Evolutionary conservation across 2,888 invertebrate species (phyloP).

Genomic region (Cremastinae sp.): DNA sequence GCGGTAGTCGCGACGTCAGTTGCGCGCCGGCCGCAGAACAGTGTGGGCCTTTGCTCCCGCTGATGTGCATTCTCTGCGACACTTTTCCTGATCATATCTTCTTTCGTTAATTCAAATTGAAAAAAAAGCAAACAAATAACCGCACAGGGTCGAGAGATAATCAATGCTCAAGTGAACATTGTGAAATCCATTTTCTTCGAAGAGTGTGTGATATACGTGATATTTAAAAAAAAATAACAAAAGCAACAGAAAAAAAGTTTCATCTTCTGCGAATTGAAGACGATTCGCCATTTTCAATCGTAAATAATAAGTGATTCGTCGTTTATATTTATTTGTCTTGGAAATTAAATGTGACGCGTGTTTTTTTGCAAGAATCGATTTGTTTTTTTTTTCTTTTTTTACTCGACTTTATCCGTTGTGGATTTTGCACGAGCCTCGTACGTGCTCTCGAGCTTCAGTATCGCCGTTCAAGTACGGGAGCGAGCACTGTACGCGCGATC

Average conservation of each 20-base stretch:
- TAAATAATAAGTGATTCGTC: conserved; percentile 9
- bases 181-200: not conserved
- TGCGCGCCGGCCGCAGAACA: conserved; percentile 65
- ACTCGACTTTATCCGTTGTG: not conserved
- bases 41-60: conserved; percentile 61
- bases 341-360: not conserved
- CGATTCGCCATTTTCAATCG: not conserved
- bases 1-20: conserved; percentile 61
- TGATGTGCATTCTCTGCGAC: too few species aligned
- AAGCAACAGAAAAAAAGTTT: conserved; percentile 2
- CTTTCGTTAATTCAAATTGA: not conserved
- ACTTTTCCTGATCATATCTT: too few species aligned
- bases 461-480: not conserved
- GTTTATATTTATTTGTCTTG: not conserved
- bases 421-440: conserved; percentile 35
- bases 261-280: not conserved
- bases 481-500: conserved; percentile 20
- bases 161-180: not conserved
- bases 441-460: conserved; percentile 41
- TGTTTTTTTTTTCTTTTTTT: conserved; percentile 12
- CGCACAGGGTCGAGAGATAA: conserved; percentile 7
- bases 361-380: conserved; percentile 37
- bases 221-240: not conserved
- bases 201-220: not conserved
- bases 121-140: conserved; percentile 7